These are phyloP conservation scores for Nettapus auritus DNA, from an alignment of 2,113 vertebrate genomes.

Conservation along the genomic window DNA sequence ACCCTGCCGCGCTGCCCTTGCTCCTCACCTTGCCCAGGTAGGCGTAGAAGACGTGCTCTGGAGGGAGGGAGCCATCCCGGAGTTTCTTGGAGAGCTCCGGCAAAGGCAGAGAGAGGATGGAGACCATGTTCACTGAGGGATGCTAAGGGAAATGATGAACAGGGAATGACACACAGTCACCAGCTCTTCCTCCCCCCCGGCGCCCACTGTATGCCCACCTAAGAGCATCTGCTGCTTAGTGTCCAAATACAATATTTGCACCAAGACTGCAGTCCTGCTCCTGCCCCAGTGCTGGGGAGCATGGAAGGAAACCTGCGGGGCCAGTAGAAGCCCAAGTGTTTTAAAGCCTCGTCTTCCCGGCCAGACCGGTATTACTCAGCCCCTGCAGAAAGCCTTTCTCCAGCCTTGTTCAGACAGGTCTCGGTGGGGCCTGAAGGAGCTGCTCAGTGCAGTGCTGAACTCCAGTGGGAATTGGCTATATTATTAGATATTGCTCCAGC, in stretches of 20 bases:
- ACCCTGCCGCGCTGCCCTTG: accelerated
- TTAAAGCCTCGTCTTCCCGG: background rate
- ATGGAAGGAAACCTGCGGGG: background rate
- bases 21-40: conserved; percentile 84
- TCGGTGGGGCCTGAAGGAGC: background rate
- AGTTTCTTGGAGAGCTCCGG: conserved; percentile 75
- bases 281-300: background rate
- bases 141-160: conserved; percentile 51
- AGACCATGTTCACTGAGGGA: conserved; percentile 25
- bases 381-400: accelerated
- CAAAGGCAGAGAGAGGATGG: conserved; percentile 75
- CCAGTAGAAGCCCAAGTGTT: background rate
- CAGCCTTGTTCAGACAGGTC: background rate
- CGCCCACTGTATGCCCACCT: background rate
- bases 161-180: background rate
- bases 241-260: background rate
- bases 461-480: accelerated
- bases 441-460: background rate
- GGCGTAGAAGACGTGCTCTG: conserved; percentile 76
- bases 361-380: background rate
- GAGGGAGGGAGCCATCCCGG: conserved; percentile 71
- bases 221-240: background rate
- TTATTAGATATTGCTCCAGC: background rate
- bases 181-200: background rate
- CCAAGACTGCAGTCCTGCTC: background rate